These are phyloP conservation scores for Anguilla obscura DNA, from an alignment of 2,797 vertebrate genomes.

Conservation along the genomic window DNA sequence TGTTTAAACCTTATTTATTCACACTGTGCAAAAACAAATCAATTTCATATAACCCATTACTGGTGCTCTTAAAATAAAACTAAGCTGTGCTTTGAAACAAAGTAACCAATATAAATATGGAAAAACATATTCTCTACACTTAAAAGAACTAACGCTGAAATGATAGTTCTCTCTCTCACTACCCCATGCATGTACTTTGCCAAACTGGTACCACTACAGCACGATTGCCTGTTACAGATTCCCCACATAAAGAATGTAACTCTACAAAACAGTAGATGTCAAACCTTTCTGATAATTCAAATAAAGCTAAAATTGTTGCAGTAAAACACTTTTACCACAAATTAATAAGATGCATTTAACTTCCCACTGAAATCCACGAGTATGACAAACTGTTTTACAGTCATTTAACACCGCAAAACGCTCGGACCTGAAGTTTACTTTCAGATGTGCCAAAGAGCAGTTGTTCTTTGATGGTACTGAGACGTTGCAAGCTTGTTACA, in stretches of 20 bases:
- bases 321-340: background rate
- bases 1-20: too few species aligned
- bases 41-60: background rate
- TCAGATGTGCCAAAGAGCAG: constrained; percentile 45
- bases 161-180: background rate
- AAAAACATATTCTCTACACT: background rate
- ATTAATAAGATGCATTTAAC: background rate
- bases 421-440: constrained; percentile 40
- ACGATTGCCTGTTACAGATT: background rate
- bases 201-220: background rate
- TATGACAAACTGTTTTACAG: background rate
- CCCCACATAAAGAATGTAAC: background rate
- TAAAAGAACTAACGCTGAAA: background rate
- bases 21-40: background rate
- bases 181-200: too few species aligned
- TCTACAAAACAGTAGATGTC: background rate
- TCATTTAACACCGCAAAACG: background rate
- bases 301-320: background rate
- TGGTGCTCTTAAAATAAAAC: background rate
- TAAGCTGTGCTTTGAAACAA: background rate
- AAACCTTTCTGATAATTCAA: background rate
- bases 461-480: constrained; percentile 5
- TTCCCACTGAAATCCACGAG: background rate
- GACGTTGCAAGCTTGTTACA: constrained; percentile 36
- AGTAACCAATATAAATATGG: background rate